Evolutionary conservation across 1,140 invertebrate species (phyloP).

Genomic region (Goniozus legneri): DNA sequence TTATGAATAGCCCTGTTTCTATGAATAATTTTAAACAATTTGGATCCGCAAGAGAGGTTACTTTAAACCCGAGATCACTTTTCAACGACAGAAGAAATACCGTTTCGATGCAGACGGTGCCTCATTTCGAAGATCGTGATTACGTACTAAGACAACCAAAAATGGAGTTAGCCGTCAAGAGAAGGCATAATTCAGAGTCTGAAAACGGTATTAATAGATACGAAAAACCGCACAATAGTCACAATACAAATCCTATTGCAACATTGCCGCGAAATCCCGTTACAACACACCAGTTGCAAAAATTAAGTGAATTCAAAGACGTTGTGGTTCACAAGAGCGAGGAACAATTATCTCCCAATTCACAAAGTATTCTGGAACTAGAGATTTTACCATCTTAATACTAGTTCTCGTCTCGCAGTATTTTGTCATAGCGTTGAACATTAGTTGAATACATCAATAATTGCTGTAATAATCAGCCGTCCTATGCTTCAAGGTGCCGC

Average conservation of each 20-base stretch:
- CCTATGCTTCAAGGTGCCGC: too few relatives aligned
- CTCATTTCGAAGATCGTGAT: constrained; percentile 40
- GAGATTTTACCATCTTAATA: constrained; percentile 49
- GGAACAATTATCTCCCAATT: constrained; percentile 21
- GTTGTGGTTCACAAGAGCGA: constrained; percentile 40
- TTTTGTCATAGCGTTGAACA: too few relatives aligned
- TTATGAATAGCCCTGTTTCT: constrained; percentile 23
- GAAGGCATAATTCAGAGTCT: constrained; percentile 48
- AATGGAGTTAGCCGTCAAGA: constrained; percentile 23
- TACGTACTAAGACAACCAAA: constrained; percentile 10
- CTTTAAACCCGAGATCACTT: constrained; percentile 43
- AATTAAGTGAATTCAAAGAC: constrained; percentile 30
- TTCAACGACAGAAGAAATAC: constrained; percentile 44
- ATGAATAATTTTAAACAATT: constrained; percentile 27
- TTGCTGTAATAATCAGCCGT: too few relatives aligned
- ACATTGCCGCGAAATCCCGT: constrained; percentile 42
- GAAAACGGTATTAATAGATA: constrained; percentile 37
- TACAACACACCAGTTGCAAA: constrained; percentile 24
- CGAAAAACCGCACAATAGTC: constrained; percentile 26
- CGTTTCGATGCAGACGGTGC: constrained; percentile 45
- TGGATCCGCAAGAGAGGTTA: constrained; percentile 47
- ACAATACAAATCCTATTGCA: constrained; percentile 44
- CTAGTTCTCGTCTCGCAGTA: too few relatives aligned
- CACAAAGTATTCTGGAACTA: constrained; percentile 44
- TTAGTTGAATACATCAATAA: too few relatives aligned